Evolutionary conservation across 2,888 invertebrate species (phyloP).

Genomic region (Lycocerus yunnanus): DNA sequence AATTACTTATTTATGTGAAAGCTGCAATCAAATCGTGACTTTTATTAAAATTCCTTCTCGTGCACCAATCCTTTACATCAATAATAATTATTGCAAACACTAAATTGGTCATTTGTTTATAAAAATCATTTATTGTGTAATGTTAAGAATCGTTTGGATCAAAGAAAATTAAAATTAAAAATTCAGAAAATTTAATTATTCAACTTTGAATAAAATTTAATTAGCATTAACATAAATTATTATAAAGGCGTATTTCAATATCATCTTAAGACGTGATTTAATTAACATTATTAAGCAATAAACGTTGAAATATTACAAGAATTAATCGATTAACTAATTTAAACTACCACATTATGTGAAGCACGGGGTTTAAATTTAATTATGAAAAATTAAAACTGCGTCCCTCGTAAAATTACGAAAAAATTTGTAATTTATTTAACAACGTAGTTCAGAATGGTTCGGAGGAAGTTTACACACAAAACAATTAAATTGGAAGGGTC

Average conservation of each 20-base stretch:
- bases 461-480: not conserved
- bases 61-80: no score
- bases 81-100: no score
- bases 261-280: not conserved
- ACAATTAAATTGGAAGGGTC: conserved; percentile 5
- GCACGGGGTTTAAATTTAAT: not conserved
- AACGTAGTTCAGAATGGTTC: not conserved
- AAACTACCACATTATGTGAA: not conserved
- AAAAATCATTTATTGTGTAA: no score
- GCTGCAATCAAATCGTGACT: no score
- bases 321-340: not conserved
- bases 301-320: not conserved
- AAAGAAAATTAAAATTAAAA: not conserved
- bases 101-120: no score
- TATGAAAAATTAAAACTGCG: not conserved
- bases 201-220: not conserved
- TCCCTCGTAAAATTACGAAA: not conserved
- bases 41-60: no score
- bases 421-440: not conserved
- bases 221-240: not conserved
- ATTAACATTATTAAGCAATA: not conserved
- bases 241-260: not conserved
- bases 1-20: no score
- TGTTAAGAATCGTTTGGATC: no score
- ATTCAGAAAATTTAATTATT: not conserved